Evolutionary conservation across 2,797 vertebrate genomes (phyloP), one percentile per base, ranked within the genome.

Genomic region (Cuniculus paca): DNA sequence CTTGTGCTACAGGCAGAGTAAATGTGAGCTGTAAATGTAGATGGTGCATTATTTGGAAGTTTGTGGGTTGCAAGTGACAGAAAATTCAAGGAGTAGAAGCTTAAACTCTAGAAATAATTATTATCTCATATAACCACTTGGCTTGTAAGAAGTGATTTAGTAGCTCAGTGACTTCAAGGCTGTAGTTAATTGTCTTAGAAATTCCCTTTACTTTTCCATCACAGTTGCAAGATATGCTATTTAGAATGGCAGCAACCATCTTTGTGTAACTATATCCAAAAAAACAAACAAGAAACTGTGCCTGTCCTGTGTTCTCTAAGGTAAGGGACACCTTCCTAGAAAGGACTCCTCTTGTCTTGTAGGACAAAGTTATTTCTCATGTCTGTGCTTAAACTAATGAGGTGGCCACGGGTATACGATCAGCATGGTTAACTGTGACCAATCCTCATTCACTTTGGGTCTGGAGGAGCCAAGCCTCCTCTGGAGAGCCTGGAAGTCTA

Each of bases 261-360:
- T 89, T 95, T 95, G 48, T 52, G 20, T 83, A 88, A 77, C 42
- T 84, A 83, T 17, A 45, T 86, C 50, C 50, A 87, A 52, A 86
- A 48, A 89, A 6, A 19, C 3, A 11, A 86, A 78, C 91, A 95
- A 89, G 31, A 77, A 58, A 75, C 16, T 78, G 13, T 61, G 54
- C 34, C 8, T 61, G 81, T 61, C n/a, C 17, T 45, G 5, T 42
- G 14, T 90, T 84, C 63, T 85, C 86, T 78, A 34, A 86, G 31
- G 26, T 28, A 14, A 75, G 61, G 56, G 79, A 95, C 82, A 50
- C 14, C 54, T 79, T 65, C 42, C 52, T 84, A 91, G 20, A 95
- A 85, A 70, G 36, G 70, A 77, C 16, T 5, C 6, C 20, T 94
- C 26, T 42, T 5, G 50, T 81, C 31, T 90, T n/a, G 13, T 54